Base-by-base conservation (phyloP, 2,797 vertebrate species). In the Lithobates pipiens region DNA sequence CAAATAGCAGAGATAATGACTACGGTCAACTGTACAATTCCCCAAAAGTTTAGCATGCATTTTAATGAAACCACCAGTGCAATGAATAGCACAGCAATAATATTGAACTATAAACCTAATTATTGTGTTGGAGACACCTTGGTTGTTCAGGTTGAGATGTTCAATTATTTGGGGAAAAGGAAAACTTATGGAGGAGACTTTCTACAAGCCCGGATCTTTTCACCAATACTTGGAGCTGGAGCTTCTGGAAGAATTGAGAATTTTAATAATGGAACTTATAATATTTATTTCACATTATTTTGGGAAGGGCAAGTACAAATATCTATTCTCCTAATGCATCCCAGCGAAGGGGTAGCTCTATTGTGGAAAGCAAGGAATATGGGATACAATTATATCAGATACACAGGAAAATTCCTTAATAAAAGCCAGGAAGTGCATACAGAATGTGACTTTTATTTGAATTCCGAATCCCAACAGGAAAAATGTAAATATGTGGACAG, bases 181-280 rank as follows among this genome's bases (percentile, higher is more conserved):
- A 92, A 92, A 25, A 16, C 46, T 11, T 89, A 91, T 2, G 91
- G 91, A 0, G 88, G 91, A 61, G 90, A 91, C 13, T 90, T 90
- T 78, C 57, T 91, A 39, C 82, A 75, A 76, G 89, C 89, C 36
- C 88, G 91, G 44, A 85, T 89, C n/a, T 88, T 39, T 36, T 90
- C 90, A 1, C 65, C 80, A 21, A 5, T 9, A 6, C 87, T 91
- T 15, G 23, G 73, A 3, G 90, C 90, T 0, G 89, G 88, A 0
- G 89, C 89, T 23, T 88, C 89, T 0, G 91, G 89, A 23, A 82
- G 44, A 0, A 88, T 90, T 44, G 80, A 82, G 0, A 90, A 92
- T 61, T 89, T 87, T n/a, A 63, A 88, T 76, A 90, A 90, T 0
- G 89, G 91, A 16, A 89, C 87, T 18, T 91, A 91, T 63, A 87